These are phyloP conservation scores for Myotis planiceps DNA, from an alignment of 2,797 vertebrate genomes.

Conservation along the genomic window DNA sequence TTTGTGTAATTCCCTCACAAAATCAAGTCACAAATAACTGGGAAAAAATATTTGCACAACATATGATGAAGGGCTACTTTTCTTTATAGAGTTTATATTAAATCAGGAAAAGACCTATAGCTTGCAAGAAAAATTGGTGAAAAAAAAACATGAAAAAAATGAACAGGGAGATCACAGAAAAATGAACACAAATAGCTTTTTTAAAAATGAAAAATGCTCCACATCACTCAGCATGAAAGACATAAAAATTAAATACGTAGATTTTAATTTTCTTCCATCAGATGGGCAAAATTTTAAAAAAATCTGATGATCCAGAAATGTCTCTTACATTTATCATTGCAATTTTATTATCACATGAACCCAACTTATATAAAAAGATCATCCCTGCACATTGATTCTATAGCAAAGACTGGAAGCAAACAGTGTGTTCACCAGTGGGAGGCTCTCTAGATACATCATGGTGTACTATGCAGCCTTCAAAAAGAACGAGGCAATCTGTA, in stretches of 20 bases:
- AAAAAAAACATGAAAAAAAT: neutral
- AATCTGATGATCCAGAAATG: neutral
- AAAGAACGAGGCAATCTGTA: neutral
- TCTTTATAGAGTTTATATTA: neutral
- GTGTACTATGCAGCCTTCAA: neutral
- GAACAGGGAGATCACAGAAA: neutral
- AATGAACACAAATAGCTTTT: neutral
- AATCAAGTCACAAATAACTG: neutral
- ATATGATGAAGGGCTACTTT: neutral
- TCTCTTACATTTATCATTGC: neutral
- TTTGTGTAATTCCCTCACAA: neutral
- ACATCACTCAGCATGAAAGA: neutral
- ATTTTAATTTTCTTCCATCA: neutral
- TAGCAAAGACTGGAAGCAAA: neutral
- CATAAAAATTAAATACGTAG: neutral
- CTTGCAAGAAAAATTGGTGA: slow-evolving; percentile 1
- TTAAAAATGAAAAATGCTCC: neutral
- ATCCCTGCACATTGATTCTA: neutral
- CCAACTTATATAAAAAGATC: neutral
- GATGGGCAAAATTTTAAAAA: neutral
- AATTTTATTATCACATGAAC: neutral
- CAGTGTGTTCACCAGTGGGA: neutral
- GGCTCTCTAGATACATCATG: neutral
- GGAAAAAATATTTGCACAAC: slow-evolving; percentile 18
- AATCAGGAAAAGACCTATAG: neutral